Base-by-base conservation (phyloP, 2,888 invertebrate species). In the Zygothrica quintamaculata region DNA sequence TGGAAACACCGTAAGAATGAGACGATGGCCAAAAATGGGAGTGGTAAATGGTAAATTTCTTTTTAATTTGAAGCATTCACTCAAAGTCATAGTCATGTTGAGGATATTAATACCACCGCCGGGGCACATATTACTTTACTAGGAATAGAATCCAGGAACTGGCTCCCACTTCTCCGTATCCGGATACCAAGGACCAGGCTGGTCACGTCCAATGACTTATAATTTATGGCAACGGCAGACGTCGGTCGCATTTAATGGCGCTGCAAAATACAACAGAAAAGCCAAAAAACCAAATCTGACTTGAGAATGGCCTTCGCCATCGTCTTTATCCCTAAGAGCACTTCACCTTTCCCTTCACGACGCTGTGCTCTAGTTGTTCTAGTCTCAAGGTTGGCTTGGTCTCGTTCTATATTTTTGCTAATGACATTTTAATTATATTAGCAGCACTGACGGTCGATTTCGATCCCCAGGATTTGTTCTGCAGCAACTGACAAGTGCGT, bases 1-100 rank as follows among this genome's bases (percentile, higher is more conserved):
- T 37, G 53, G 22, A 22, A 36, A 13, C 36, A 47, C 8, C 8
- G 4, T 26, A 9, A 9, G 29, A n/a, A n/a, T 1, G 9, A 7
- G n/a, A 9, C 29, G 34, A 2, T 33, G 53, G 70, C 18, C 51
- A 65, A 52, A 56, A 68, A 64, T 57, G 61, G 61, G 73, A 73
- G 72, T 73, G 76, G 82, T 84, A 79, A 84, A 87, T 88, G 87
- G 80, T 87, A 88, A 88, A 87, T 88, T 88, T 88, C 84, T 88
- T 88, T 87, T 88, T 88, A 87, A 87, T 87, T 88, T 88, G 88
- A 77, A 73, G 77, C 87, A 84, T 88, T 87, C 87, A 88, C 88
- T 87, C 88, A 88, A 88, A 87, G 88, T 87, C 87, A 87, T 75
- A 79, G 86, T 88, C 88, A 88, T 84, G 82, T 78, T 76, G 69